A percentile compares a stretch with the other conserved stretches of the same genome.
phyloP scores from a whole-genome alignment of 2,888 invertebrate species.

The Diarsia mendica region DNA sequence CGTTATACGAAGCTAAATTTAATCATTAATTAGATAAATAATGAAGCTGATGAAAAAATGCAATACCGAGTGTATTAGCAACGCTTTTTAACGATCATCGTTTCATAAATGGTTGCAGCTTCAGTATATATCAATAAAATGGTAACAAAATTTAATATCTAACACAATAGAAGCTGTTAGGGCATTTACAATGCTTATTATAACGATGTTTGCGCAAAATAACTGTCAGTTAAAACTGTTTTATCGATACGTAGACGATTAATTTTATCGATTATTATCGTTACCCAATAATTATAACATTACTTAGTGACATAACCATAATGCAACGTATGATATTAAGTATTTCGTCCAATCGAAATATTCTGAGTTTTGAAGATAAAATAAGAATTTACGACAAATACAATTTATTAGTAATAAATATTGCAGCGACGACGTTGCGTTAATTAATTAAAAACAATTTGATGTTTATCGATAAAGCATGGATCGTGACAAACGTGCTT shows the following conservation, averaged over 20 bases:
- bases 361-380: slow-evolving; percentile 55
- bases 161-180: slow-evolving; percentile 34
- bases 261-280: slow-evolving; percentile 51
- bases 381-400: slow-evolving; percentile 63
- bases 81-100: slow-evolving; percentile 10
- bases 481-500: slow-evolving; percentile 71
- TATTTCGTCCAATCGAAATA: slow-evolving; percentile 56
- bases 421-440: slow-evolving; percentile 57
- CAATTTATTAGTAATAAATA: slow-evolving; percentile 62
- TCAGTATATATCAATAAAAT: slow-evolving; percentile 49
- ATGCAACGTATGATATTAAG: slow-evolving; percentile 56
- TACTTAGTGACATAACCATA: slow-evolving; percentile 61
- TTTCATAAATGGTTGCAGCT: slow-evolving; percentile 14
- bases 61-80: slow-evolving; percentile 28
- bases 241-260: slow-evolving; percentile 55
- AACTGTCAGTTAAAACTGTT: slow-evolving; percentile 41
- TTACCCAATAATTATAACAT: slow-evolving; percentile 64
- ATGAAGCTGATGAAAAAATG: slow-evolving; percentile 16
- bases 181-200: slow-evolving; percentile 12
- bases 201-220: slow-evolving; percentile 58
- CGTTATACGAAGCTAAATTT: slow-evolving; percentile 26
- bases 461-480: slow-evolving; percentile 58
- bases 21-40: slow-evolving; percentile 36
- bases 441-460: slow-evolving; percentile 45
- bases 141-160: slow-evolving; percentile 34